Base-by-base conservation (phyloP, 2,888 invertebrate species). In the Anaspis maculata region DNA sequence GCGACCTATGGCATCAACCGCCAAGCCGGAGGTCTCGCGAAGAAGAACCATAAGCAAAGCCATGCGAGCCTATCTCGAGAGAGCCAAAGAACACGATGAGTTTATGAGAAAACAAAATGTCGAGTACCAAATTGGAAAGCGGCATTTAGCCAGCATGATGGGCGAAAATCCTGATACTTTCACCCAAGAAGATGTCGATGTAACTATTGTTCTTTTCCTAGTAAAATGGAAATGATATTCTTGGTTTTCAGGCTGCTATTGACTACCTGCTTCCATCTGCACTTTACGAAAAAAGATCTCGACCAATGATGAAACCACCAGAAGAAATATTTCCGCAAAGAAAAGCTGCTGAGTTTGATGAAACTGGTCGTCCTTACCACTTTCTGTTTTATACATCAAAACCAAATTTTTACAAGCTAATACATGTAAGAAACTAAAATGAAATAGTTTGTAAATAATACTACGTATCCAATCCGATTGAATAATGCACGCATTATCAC, bases 121-220 rank as follows among this genome's bases (percentile, higher is more conserved):
- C 7, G 88, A 94, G 54, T 98, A 79, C 63, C 81, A 88, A 61
- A 80, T 92, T 54, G 98, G 98, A 10, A 90, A 86, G 62, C 72
- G 95, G 16, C 95, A 98, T 70, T 74, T 98, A 42, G 97, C 98
- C 1, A 96, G 95, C 62, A 98, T 98, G 79, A 98, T 98, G 97
- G 96, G 96, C 1, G 81, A 83, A 63, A 85, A 96, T 70, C 82
- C 86, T 0, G 86, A 91, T 54, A 79, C 75, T 1, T 89, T 97
- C 59, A 84, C 85, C 0, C 88, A 95, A 59, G 74, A 79, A 32
- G 88, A 94, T 60, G 74, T 96, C 15, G 79, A 92, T 67, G 86
- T 87, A 70, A 68, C 68, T 28, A 21, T 37, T 29, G 15, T n/a
- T n/a, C n/a, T n/a, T n/a, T n/a, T n/a, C n/a, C n/a, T n/a, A n/a